Evolutionary conservation across 1,140 invertebrate species (phyloP), one percentile per base, ranked within the genome.

Genomic region (Gonioctena quinquepunctata): DNA sequence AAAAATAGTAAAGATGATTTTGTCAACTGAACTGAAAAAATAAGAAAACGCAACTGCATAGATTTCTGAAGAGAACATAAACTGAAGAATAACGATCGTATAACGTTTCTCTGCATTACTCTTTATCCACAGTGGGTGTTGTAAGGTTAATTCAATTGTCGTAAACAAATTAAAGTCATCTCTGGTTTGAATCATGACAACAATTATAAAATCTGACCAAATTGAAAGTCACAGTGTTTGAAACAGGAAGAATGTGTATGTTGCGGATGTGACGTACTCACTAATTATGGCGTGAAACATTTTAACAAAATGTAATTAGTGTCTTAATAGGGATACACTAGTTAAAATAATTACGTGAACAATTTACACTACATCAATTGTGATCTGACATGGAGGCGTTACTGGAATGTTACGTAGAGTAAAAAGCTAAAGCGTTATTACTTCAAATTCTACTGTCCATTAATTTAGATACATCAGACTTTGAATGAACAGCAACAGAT

Each of bases 261-360:
- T 67, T 67, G 65, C 76, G 80, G 80, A 81, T 73, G 76, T 79
- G 80, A 80, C 79, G 75, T 77, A 66, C 66, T 52, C 54, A 72
- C 71, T 81, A 81, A 81, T 81, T 80, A 76, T 74, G 76, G 79
- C 79, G 79, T 81, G 79, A 80, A 80, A 76, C 70, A 69, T 73
- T 77, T 79, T 76, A 77, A 77, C 78, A 74, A 77, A 80, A 77
- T 81, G 73, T 79, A 80, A 81, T 80, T 80, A 81, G 75, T 74
- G 74, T 77, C 76, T 80, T 79, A 80, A 80, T 80, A 80, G 76
- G 79, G 79, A 81, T 80, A 80, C 79, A 78, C 73, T 78, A 79
- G 75, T 81, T 81, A 80, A 80, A 77, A 75, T 81, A 79, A 79
- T 80, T 80, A 79, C 72, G 50, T 68, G 61, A 68, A 72, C 74